Base-by-base conservation (phyloP, 2,888 invertebrate genomes). In the Sminthurinus aureus region DNA sequence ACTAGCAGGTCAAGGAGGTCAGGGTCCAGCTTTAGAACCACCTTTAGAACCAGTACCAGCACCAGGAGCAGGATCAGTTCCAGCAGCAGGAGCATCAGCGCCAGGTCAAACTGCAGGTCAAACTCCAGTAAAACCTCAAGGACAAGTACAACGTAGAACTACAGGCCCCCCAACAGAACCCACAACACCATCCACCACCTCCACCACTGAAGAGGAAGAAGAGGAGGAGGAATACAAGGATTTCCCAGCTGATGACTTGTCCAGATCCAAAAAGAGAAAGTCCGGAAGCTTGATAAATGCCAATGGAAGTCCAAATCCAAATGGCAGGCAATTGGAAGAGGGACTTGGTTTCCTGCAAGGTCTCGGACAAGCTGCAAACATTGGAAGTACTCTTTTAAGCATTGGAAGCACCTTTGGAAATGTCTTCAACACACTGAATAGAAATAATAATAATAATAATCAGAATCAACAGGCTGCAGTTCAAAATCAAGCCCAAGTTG, bases 201-300 rank as follows among this genome's bases (percentile, higher is more conserved):
- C 83, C 6, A 71, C 80, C n/a, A 82, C 79, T 64, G 84, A 82
- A 18, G 83, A 83, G n/a, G 86, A 84, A 20, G 85, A 84, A 12
- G 84, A 85, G 18, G 84, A 84, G 2, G 86, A 86, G 78, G 26
- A 64, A 13, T 73, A 50, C 79, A 75, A n/a, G 69, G 22, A 52
- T 38, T 22, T n/a, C 58, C 58, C 58, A 18, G 9, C 18, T 24
- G 51, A 52, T 64, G 26, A 38, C 15, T 13, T 38, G 1, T 38
- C 6, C 50, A n/a, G 9, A 50, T 6, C 18, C 12, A 15, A 24
- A 38, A 51, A 12, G 8, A 18, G 0, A 6, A 73, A 38, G 77
- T 71, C n/a, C 18, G 76, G 0, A 51, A 81, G 20, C 26, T 83
- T 6, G 1, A 6, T 38, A 38, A 38, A 38, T 38, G 38, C 38